These are phyloP conservation scores for Heteromurus nitidus DNA, from an alignment of 2,888 invertebrate genomes.

Conservation along the genomic window DNA sequence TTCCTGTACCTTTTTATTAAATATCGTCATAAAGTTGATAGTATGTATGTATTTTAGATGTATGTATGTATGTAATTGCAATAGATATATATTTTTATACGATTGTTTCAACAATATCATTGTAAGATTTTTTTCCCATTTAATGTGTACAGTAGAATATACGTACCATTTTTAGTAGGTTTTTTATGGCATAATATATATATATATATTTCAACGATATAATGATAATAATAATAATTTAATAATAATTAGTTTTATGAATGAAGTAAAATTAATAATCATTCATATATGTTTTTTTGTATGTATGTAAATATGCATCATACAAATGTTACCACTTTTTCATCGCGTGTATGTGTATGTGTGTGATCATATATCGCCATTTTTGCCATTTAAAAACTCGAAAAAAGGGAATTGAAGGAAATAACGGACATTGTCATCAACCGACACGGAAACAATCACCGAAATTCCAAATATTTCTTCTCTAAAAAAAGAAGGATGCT, in stretches of 20 bases:
- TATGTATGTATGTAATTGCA: constrained; percentile 48
- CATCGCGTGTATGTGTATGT: too few relatives aligned
- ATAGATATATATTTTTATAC: too few relatives aligned
- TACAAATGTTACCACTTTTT: too few relatives aligned
- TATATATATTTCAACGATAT: constrained; percentile 9
- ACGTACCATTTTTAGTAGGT: not conserved
- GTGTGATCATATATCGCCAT: not conserved
- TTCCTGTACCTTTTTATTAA: constrained; percentile 43
- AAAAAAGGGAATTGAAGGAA: too few relatives aligned
- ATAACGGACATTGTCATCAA: too few relatives aligned
- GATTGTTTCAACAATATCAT: constrained; percentile 57
- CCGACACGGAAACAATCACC: too few relatives aligned
- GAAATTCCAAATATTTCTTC: too few relatives aligned
- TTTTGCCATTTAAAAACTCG: not conserved
- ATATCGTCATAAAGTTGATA: constrained; percentile 37
- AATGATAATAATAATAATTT: constrained; percentile 21
- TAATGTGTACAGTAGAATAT: constrained; percentile 4
- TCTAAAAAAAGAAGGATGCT: too few relatives aligned
- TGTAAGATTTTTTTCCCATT: not conserved
- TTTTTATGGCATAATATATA: constrained; percentile 8
- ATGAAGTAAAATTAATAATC: not conserved
- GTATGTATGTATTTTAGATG: constrained; percentile 2
- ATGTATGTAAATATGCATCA: too few relatives aligned
- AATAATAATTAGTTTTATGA: not conserved
- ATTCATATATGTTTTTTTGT: constrained; percentile 11